Evolutionary conservation across 2,113 vertebrate genomes (phyloP).

Genomic region (Atrichornis clamosus): DNA sequence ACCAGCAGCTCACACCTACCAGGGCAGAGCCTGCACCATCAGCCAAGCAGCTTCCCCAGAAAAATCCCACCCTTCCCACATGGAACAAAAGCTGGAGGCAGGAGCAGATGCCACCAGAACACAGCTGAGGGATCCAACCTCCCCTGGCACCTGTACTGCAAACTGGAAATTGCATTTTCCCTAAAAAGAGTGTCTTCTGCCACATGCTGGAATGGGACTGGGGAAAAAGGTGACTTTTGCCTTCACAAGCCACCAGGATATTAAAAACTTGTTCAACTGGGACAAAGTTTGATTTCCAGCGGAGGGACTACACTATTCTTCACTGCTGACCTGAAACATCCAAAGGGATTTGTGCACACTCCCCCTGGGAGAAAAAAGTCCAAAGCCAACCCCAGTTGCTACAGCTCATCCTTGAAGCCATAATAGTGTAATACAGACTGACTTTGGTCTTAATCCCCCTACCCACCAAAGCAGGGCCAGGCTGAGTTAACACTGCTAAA

Average conservation of each 20-base stretch:
- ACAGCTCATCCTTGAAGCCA: neutral
- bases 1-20: neutral
- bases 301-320: neutral
- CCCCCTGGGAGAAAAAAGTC: neutral
- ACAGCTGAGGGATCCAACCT: neutral
- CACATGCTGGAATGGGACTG: neutral
- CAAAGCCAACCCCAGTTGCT: neutral
- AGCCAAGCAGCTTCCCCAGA: neutral
- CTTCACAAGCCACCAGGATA: neutral
- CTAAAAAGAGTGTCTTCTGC: neutral
- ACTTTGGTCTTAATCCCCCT: neutral
- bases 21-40: neutral
- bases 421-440: neutral
- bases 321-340: neutral
- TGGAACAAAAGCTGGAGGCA: neutral
- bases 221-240: neutral
- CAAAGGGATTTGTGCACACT: neutral
- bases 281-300: neutral
- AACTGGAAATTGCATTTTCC: neutral
- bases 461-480: neutral
- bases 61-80: neutral
- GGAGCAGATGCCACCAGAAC: neutral
- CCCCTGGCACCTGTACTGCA: neutral
- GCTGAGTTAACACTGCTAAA: neutral
- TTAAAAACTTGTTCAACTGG: neutral